These are phyloP conservation scores for Corynorhinus townsendii DNA, from an alignment of 2,113 vertebrate genomes.

Conservation along the genomic window DNA sequence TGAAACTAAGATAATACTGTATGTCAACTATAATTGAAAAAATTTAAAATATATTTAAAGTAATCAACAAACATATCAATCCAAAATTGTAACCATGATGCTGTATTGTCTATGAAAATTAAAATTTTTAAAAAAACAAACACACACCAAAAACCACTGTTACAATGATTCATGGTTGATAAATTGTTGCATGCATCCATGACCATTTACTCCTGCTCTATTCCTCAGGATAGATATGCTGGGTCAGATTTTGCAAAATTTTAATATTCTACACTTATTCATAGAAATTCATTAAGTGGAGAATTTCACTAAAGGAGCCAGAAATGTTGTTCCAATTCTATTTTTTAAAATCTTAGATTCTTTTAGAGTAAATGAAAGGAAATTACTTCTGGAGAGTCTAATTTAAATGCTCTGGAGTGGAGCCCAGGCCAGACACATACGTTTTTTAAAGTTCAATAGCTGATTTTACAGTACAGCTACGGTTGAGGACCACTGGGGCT, in stretches of 20 bases:
- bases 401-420: not conserved
- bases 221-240: not conserved
- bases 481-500: not conserved
- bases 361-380: constrained; percentile 45
- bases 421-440: not conserved
- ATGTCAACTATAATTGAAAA: not conserved
- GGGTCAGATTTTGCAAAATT: constrained; percentile 1
- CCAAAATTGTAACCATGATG: not conserved
- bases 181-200: not conserved
- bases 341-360: constrained; percentile 8
- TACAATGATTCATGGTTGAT: not conserved
- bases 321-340: constrained; percentile 7
- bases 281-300: constrained; percentile 8
- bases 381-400: constrained; percentile 35
- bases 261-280: not conserved
- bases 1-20: not conserved
- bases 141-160: not conserved
- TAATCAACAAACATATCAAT: not conserved
- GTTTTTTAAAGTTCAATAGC: not conserved
- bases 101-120: not conserved
- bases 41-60: not conserved
- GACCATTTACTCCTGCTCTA: not conserved
- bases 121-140: not conserved
- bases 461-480: not conserved
- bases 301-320: not conserved